Conservation (phyloP, 92 coral and sea anemone genomes). For the Siderastrea radians region DNA sequence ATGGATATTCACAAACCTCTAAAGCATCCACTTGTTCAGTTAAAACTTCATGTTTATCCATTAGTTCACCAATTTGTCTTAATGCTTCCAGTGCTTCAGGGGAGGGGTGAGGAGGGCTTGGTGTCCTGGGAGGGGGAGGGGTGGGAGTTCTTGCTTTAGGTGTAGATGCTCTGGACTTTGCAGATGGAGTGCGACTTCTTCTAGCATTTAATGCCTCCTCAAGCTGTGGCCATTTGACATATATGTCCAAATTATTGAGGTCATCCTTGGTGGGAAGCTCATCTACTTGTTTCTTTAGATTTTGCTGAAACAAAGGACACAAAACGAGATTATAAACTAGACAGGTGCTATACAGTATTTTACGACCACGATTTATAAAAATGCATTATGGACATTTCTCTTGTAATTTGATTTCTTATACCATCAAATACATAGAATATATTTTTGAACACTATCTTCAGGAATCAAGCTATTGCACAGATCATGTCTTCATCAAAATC, state of each 20-base stretch:
- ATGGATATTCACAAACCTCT: constrained; percentile 68
- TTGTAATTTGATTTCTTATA: no score
- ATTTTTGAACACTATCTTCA: no score
- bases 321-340: constrained; percentile 11
- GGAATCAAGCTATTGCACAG: no score
- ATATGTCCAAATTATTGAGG: constrained; percentile 85
- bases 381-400: no score
- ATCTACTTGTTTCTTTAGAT: constrained; percentile 80
- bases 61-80: constrained; percentile 91
- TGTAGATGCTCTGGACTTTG: constrained; percentile 64
- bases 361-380: no score
- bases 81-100: constrained; percentile 90
- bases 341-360: background rate
- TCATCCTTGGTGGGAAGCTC: constrained; percentile 94
- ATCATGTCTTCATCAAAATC: no score
- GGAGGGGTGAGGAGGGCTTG: constrained; percentile 86
- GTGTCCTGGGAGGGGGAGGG: constrained; percentile 81
- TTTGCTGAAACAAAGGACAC: constrained; percentile 62
- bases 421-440: no score
- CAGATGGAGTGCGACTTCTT: constrained; percentile 75
- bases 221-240: constrained; percentile 98
- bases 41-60: constrained; percentile 84
- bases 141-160: constrained; percentile 75
- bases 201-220: constrained; percentile 93
- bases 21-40: constrained; percentile 78